Percentiles rank a stretch among this genome's conserved stretches.
Conservation (phyloP, 2,888 invertebrate species). For the Furcula furcula region DNA sequence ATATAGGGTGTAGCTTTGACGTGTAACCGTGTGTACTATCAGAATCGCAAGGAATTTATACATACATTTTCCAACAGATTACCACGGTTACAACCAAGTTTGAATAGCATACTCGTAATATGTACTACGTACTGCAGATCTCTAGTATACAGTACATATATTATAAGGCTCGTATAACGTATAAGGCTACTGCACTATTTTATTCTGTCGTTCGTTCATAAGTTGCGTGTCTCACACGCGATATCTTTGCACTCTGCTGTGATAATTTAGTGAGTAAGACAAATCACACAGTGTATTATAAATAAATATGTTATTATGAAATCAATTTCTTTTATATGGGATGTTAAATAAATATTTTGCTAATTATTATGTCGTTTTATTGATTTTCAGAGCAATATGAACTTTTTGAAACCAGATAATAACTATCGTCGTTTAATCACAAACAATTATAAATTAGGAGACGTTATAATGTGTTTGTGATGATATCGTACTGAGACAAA, state of each 20-base stretch:
- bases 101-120: no score
- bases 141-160: no score
- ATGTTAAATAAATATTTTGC: slow-evolving; percentile 40
- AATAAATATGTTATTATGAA: slow-evolving; percentile 20
- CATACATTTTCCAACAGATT: no score
- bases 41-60: no score
- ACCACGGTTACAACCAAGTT: no score
- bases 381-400: no score
- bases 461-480: slow-evolving; percentile 41
- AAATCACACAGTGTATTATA: slow-evolving; percentile 35
- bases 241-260: slow-evolving; percentile 32
- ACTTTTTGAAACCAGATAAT: neutral
- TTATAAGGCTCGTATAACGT: no score
- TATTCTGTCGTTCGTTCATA: slow-evolving; percentile 21
- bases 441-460: slow-evolving; percentile 15
- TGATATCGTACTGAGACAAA: slow-evolving; percentile 41
- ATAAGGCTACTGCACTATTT: no score
- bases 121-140: no score
- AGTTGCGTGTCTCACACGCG: slow-evolving; percentile 32
- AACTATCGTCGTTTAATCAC: neutral
- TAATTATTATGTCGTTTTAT: slow-evolving; percentile 12
- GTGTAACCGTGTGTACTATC: no score
- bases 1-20: no score
- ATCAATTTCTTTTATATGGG: slow-evolving; percentile 32
- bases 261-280: slow-evolving; percentile 40